phyloP scores from a whole-genome alignment of 2,888 invertebrate species.

The Zygaena filipendulae region DNA sequence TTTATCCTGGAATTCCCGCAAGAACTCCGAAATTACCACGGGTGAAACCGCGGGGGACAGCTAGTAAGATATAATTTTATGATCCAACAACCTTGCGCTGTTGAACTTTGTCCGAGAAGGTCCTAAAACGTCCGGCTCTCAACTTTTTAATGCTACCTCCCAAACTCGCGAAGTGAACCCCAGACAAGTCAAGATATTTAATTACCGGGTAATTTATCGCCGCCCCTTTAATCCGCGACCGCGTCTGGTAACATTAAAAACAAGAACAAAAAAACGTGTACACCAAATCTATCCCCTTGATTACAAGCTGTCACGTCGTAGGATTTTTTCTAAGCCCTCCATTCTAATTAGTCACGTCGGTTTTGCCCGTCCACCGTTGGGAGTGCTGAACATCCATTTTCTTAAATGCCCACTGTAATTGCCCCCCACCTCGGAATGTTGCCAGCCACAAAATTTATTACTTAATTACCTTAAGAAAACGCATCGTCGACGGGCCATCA shows the following conservation, averaged over 20 bases:
- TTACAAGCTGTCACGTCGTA: conserved; percentile 66
- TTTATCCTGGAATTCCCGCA: too few relatives aligned
- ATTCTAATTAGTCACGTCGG: conserved; percentile 60
- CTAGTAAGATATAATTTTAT: too few relatives aligned
- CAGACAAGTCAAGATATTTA: conserved; percentile 44
- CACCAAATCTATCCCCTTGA: conserved; percentile 58
- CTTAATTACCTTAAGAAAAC: conserved; percentile 69
- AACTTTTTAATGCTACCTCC: too few relatives aligned
- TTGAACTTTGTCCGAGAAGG: too few relatives aligned
- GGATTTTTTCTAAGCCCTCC: conserved; percentile 63
- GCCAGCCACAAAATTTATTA: conserved; percentile 66
- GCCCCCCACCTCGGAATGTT: conserved; percentile 61
- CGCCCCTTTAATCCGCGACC: conserved; percentile 49
- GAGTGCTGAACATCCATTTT: conserved; percentile 55
- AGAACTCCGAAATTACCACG: too few relatives aligned
- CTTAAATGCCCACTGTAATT: conserved; percentile 56
- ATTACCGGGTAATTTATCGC: conserved; percentile 60
- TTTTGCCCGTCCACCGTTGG: conserved; percentile 22
- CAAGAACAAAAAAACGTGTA: conserved; percentile 30
- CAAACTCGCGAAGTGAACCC: too few relatives aligned
- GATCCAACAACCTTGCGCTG: too few relatives aligned
- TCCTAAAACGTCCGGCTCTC: too few relatives aligned
- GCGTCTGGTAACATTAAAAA: conserved; percentile 36
- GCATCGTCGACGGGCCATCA: conserved; percentile 43
- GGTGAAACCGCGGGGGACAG: too few relatives aligned